Evolutionary conservation across 2,113 vertebrate genomes (phyloP).

Genomic region (Peromyscus leucopus): DNA sequence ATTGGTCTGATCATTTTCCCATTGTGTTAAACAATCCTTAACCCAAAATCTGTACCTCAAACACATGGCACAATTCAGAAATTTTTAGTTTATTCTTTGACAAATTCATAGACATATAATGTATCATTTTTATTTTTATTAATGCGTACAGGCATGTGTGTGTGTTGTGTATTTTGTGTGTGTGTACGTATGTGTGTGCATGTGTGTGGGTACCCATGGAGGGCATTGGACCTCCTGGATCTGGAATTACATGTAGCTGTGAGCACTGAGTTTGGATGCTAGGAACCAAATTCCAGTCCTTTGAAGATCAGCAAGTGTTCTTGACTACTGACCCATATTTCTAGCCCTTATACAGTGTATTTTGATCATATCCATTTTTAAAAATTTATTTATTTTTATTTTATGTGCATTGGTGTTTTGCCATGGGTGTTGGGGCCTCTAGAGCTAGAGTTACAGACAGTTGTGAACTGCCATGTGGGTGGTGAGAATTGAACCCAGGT

Average conservation of each 20-base stretch:
- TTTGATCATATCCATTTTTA: no score
- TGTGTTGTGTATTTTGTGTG: neutral
- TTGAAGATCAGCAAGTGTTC: neutral
- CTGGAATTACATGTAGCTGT: neutral
- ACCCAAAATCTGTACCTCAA: neutral
- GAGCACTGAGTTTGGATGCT: neutral
- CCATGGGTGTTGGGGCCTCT: no score
- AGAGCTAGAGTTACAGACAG: no score
- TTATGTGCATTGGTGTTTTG: no score
- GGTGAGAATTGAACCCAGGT: neutral
- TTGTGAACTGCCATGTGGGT: neutral
- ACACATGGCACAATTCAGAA: neutral
- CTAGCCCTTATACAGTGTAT: no score
- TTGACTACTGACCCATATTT: neutral
- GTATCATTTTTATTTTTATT: neutral
- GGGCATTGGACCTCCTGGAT: neutral
- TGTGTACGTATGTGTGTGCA: neutral
- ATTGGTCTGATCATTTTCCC: neutral
- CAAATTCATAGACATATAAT: neutral
- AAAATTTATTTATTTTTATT: no score
- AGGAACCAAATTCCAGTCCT: neutral
- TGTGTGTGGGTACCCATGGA: neutral
- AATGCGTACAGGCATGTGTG: neutral
- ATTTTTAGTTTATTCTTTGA: neutral
- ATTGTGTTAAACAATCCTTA: neutral